Evolutionary conservation across 2,797 vertebrate genomes (phyloP), one percentile per base, ranked within the genome.

Genomic region (Adelosebastes latens): DNA sequence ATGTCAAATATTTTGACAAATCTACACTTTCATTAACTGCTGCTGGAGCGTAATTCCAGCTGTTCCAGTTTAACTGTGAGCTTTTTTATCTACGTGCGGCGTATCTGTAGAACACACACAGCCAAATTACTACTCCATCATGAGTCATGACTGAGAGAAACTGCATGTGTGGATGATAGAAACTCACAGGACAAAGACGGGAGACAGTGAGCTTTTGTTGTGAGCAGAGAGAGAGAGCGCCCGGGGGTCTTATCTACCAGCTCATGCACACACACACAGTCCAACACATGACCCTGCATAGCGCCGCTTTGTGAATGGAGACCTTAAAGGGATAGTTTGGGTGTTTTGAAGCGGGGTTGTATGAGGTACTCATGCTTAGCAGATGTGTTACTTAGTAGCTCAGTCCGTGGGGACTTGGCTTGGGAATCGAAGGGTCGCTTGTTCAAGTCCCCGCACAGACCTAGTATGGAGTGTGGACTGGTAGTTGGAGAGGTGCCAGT

Each of bases 201-300:
- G 53, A 75, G 34, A 88, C 86, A 86, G 61, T 58, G 68, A 64
- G 81, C 80, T 85, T 86, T 86, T 92, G 81, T 91, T 84, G 72
- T 8, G 49, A 62, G 52, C 32, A 18, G 46, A 27, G 20, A 67
- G 14, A 39, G 69, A 34, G 64, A 16, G 39, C 6, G 3, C 18
- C 66, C 29, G 8, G 7, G 11, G 77, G 71, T 70, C 60, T 82
- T 77, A 86, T 79, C 76, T 79, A 27, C 36, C 55, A 27, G 60
- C 42, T 46, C 46, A 49, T 49, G 46, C 46, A 49, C 68, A 42
- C 7, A 36, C 70, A 75, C 73, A 75, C 71, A 75, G 25, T 16
- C 31, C 20, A 39, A 58, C 81, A 74, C 68, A 79, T 75, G 85
- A 83, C 70, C 59, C 27, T 56, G 74, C 76, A 80, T 32, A 79